These are phyloP conservation scores for Catocala nupta DNA, from an alignment of 2,888 invertebrate species.

Conservation along the genomic window DNA sequence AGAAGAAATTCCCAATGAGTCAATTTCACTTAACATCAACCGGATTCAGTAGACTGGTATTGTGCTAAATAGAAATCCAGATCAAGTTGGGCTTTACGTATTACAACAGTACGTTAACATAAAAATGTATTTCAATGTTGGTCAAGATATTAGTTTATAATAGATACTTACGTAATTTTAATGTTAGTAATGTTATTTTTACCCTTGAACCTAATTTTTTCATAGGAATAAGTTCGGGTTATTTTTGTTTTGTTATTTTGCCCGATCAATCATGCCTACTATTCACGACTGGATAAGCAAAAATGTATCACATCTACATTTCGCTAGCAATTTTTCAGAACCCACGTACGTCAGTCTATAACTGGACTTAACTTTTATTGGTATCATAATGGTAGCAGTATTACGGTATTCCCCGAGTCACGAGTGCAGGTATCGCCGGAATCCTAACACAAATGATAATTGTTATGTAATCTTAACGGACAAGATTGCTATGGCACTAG, in stretches of 20 bases:
- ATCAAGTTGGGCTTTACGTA: background rate
- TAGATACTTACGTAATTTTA: too few relatives aligned
- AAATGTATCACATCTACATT: too few relatives aligned
- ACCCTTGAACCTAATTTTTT: too few relatives aligned
- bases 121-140: too few relatives aligned
- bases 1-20: background rate
- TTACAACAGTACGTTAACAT: background rate
- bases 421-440: conserved; percentile 29
- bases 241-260: too few relatives aligned
- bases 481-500: background rate
- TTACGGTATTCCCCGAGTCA: conserved; percentile 29
- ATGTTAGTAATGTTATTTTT: too few relatives aligned
- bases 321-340: too few relatives aligned
- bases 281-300: too few relatives aligned
- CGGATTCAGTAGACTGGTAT: background rate
- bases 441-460: background rate
- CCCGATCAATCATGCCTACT: too few relatives aligned
- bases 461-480: background rate
- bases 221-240: too few relatives aligned
- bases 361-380: background rate
- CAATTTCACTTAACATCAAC: background rate
- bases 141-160: too few relatives aligned
- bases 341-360: too few relatives aligned
- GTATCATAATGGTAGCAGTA: background rate
- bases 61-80: conserved; percentile 2